These are phyloP conservation scores for Borostomias antarcticus DNA, from an alignment of 2,797 vertebrate species.

Conservation along the genomic window DNA sequence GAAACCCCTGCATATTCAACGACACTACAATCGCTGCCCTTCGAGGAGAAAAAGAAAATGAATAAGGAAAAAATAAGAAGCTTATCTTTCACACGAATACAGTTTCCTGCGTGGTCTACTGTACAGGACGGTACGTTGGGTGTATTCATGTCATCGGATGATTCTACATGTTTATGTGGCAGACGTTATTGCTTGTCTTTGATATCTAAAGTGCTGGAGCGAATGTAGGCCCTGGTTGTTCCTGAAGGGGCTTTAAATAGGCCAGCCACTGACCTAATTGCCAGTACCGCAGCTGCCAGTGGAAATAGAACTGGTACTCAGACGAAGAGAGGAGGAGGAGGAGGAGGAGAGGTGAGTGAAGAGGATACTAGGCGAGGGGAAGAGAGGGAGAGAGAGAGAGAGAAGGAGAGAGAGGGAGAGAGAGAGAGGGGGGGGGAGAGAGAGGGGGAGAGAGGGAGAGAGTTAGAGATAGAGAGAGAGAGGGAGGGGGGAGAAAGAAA, in stretches of 20 bases:
- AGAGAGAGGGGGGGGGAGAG: not conserved
- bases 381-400: not conserved
- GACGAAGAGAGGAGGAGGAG: slow-evolving; percentile 22
- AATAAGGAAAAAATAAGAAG: too few relatives aligned
- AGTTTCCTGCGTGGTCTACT: too few relatives aligned
- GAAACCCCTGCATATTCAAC: too few relatives aligned
- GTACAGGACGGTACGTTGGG: too few relatives aligned
- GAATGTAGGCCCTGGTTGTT: slow-evolving; percentile 50
- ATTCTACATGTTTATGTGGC: slow-evolving; percentile 17
- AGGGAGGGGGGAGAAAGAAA: slow-evolving; percentile 9
- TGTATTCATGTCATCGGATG: too few relatives aligned
- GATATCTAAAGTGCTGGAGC: slow-evolving; percentile 49
- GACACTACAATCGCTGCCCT: too few relatives aligned
- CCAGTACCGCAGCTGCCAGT: slow-evolving; percentile 55
- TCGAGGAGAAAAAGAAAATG: too few relatives aligned
- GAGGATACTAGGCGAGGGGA: not conserved
- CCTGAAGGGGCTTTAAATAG: slow-evolving; percentile 64
- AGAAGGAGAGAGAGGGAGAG: slow-evolving; percentile 8
- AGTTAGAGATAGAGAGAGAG: too few relatives aligned
- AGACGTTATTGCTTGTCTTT: slow-evolving; percentile 36
- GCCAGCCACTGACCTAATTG: slow-evolving; percentile 72
- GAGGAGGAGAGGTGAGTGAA: slow-evolving; percentile 14
- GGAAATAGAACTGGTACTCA: slow-evolving; percentile 50
- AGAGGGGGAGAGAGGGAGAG: too few relatives aligned
- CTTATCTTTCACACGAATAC: too few relatives aligned